Evolutionary conservation across 2,113 vertebrate species (phyloP).

Genomic region (Cephalopterus ornatus): DNA sequence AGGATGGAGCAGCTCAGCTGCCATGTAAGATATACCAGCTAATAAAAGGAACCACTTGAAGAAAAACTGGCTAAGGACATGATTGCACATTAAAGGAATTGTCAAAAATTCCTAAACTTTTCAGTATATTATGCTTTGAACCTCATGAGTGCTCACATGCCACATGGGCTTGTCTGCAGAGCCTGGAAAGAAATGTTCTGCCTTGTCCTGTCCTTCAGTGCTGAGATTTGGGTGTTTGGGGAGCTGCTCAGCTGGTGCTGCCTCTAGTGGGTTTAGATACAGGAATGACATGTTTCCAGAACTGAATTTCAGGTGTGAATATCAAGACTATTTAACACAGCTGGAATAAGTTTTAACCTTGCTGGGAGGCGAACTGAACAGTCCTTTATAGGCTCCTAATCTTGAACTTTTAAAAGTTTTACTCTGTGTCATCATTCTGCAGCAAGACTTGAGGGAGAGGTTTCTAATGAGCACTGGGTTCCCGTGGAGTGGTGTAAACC

Average conservation of each 20-base stretch:
- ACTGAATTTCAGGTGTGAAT: background rate
- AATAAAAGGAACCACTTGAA: background rate
- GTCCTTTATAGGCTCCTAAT: background rate
- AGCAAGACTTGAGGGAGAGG: background rate
- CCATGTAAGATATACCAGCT: fast-evolving
- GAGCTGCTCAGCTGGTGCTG: background rate
- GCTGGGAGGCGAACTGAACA: background rate
- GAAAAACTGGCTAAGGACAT: background rate
- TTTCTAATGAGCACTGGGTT: background rate
- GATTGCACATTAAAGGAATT: background rate
- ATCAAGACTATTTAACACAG: background rate
- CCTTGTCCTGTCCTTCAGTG: background rate
- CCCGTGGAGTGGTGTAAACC: background rate
- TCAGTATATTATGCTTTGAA: fast-evolving
- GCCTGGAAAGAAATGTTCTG: background rate
- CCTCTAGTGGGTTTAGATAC: background rate
- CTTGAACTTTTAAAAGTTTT: background rate
- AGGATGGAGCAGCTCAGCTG: background rate
- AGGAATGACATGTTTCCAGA: background rate
- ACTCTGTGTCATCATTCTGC: background rate
- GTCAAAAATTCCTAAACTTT: background rate
- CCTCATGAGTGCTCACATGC: background rate
- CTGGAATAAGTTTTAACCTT: background rate
- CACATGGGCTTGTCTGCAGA: background rate
- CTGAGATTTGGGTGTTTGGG: background rate